Evolutionary conservation across 2,888 invertebrate species (phyloP).

Genomic region (Nemurella pictetii): DNA sequence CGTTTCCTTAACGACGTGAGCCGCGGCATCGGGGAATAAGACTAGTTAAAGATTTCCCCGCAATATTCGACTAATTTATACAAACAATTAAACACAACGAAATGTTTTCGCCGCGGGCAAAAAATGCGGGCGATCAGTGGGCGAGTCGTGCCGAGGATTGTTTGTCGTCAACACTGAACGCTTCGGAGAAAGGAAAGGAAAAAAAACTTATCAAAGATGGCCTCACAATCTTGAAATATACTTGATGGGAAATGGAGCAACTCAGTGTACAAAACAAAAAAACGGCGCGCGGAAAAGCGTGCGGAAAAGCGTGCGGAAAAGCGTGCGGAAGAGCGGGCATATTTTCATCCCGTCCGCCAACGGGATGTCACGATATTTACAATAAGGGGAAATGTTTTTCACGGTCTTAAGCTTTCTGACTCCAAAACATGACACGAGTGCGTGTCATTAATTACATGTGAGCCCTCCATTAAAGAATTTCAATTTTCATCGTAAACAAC

Average conservation of each 20-base stretch:
- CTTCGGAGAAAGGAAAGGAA: neutral
- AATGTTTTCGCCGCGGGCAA: neutral
- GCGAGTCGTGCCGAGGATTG: neutral
- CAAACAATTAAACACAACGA: conserved; percentile 29
- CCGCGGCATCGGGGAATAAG: neutral
- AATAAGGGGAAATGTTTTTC: neutral
- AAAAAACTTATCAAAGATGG: conserved; percentile 13
- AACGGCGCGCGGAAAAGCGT: neutral
- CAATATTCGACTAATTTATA: conserved; percentile 28
- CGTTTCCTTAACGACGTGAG: conserved; percentile 14
- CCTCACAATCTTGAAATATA: neutral
- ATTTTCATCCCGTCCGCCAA: neutral
- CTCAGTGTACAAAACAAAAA: neutral
- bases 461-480: too few relatives aligned
- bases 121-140: neutral
- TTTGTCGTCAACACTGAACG: conserved; percentile 19
- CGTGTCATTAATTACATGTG: too few relatives aligned
- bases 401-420: too few relatives aligned
- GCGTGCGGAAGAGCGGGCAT: neutral
- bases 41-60: conserved; percentile 15
- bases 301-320: neutral
- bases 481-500: too few relatives aligned
- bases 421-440: too few relatives aligned
- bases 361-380: conserved; percentile 8
- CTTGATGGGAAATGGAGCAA: conserved; percentile 2